Evolutionary conservation across 2,113 vertebrate genomes (phyloP).

Genomic region (Eptatretus burgeri): DNA sequence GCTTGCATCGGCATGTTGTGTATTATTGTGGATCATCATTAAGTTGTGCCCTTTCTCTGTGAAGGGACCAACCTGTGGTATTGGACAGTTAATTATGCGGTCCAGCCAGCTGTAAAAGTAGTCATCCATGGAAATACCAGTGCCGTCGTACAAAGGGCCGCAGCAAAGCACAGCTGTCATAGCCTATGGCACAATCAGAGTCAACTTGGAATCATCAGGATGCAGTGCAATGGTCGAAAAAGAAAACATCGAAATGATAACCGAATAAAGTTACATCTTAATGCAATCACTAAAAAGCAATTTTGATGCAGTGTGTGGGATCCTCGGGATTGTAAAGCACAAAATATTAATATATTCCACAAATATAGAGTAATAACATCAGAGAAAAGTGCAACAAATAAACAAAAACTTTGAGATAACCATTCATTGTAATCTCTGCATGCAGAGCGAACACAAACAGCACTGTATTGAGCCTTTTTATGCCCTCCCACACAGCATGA

Average conservation of each 20-base stretch:
- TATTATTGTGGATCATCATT: background rate
- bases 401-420: slow-evolving; percentile 1
- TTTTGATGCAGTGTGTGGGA: too few relatives aligned
- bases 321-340: too few relatives aligned
- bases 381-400: slow-evolving; percentile 1
- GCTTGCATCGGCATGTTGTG: background rate
- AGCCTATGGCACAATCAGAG: slow-evolving; percentile 21
- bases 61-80: slow-evolving; percentile 38
- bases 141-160: slow-evolving; percentile 83
- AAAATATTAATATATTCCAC: background rate
- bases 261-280: too few relatives aligned
- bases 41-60: background rate
- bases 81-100: slow-evolving; percentile 87
- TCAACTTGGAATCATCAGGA: too few relatives aligned
- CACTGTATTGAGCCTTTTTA: too few relatives aligned
- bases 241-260: too few relatives aligned
- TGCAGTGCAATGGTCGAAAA: too few relatives aligned
- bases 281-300: too few relatives aligned
- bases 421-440: background rate
- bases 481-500: background rate
- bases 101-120: slow-evolving; percentile 99
- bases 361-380: background rate
- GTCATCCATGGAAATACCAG: slow-evolving; percentile 74
- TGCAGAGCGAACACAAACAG: background rate
- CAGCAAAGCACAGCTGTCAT: slow-evolving; percentile 95